Evolutionary conservation across 2,888 invertebrate species (phyloP).

Genomic region (Glyphotaelius pellucidus): DNA sequence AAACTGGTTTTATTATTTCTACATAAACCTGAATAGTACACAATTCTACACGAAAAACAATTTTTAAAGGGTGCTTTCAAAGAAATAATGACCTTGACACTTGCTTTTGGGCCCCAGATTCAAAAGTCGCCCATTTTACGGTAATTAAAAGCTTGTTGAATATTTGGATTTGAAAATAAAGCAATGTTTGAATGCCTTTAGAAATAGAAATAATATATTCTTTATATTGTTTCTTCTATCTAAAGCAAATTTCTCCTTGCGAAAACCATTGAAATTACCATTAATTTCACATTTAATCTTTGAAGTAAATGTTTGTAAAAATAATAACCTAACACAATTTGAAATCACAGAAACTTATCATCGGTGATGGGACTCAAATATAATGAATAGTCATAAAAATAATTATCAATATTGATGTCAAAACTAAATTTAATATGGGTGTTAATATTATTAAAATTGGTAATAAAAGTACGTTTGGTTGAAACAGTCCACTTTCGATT

Average conservation of each 20-base stretch:
- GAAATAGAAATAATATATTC: neutral
- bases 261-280: neutral
- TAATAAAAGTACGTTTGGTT: neutral
- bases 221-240: neutral
- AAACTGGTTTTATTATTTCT: too few relatives aligned
- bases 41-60: too few relatives aligned
- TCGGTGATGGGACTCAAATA: neutral
- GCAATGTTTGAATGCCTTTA: neutral
- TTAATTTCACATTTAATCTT: constrained; percentile 22
- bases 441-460: neutral
- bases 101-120: too few relatives aligned
- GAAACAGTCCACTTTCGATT: neutral
- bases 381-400: neutral
- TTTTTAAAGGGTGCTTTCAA: too few relatives aligned
- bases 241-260: neutral
- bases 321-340: constrained; percentile 51
- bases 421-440: neutral
- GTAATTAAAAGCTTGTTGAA: neutral
- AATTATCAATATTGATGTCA: neutral
- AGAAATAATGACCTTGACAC: too few relatives aligned
- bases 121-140: too few relatives aligned
- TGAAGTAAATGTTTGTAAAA: constrained; percentile 28
- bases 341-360: constrained; percentile 42
- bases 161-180: neutral
- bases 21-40: too few relatives aligned